Base-by-base conservation (phyloP, 2,888 invertebrate species). In the Emmelina monodactyla region DNA sequence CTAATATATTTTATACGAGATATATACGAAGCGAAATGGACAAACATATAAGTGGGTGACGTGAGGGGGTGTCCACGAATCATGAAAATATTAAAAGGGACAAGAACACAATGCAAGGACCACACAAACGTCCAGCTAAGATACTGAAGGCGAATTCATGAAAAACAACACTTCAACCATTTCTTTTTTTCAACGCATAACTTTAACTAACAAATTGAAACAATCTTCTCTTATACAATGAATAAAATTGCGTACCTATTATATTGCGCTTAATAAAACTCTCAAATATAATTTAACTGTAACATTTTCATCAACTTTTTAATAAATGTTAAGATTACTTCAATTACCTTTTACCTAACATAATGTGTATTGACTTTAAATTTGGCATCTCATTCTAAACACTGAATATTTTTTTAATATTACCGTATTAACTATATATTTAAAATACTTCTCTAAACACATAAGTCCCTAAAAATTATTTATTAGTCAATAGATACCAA, bases 301-400 rank as follows among this genome's bases (percentile, higher is more conserved):
- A 76, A 78, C 73, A 78, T 73, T 75, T 65, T 71, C 58, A 69
- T 73, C 61, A 75, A 75, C 73, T 76, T 72, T 73, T 76, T 58
- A 75, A 75, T 76, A 75, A 73, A 73, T 61, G 75, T 73, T 72
- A 75, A 70, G 71, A 71, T 75, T 75, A 73, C 60, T 62, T 75
- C 72, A 73, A 68, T 76, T 76, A 78, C 59, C 58, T 62, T 82
- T 81, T 82, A 82, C 82, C 81, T 83, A 79, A 79, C 76, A 73
- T 81, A 82, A 80, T 70, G 71, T 72, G 84, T 85, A 84, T 84
- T 84, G 84, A 85, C 85, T 84, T 84, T 81, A 73, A 76, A 83
- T 85, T 85, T 85, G 84, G 85, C 85, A 84, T 75, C 78, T 79
- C 75, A 65, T 72, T 65, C 78, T 79, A 79, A 75, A 79, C 78